These are phyloP conservation scores for Myotis findleyi DNA, from an alignment of 2,797 vertebrate species.

Conservation along the genomic window DNA sequence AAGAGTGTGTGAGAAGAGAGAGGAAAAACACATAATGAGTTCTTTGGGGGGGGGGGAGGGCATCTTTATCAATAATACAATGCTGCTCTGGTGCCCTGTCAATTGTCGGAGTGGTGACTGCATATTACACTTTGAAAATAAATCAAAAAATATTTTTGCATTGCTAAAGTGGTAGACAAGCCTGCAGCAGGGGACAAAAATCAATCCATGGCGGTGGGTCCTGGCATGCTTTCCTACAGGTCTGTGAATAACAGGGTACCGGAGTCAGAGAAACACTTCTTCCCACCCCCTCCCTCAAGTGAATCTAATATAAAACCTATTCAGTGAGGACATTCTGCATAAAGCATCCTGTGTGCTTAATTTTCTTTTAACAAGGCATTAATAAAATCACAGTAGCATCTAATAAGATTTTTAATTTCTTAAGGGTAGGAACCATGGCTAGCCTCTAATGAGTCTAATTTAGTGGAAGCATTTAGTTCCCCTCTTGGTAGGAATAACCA, in stretches of 20 bases:
- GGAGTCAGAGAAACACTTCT: conserved; percentile 5
- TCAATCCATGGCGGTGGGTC: background rate
- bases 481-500: conserved; percentile 36
- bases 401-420: conserved; percentile 68
- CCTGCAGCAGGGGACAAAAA: background rate
- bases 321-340: conserved; percentile 5
- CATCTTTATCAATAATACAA: conserved; percentile 28
- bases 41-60: background rate
- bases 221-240: background rate
- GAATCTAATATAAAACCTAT: conserved; percentile 47
- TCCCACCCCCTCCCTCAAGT: background rate
- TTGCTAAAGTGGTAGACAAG: background rate
- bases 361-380: conserved; percentile 68
- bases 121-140: conserved; percentile 43
- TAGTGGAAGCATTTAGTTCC: background rate
- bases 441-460: conserved; percentile 59
- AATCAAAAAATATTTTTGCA: background rate
- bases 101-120: background rate
- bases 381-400: conserved; percentile 71
- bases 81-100: background rate
- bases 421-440: conserved; percentile 60
- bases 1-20: background rate
- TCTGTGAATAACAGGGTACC: background rate
- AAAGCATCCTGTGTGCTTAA: conserved; percentile 32
- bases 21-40: background rate